Base-by-base conservation (phyloP, 2,113 vertebrate genomes). In the Phrynosoma blainvillii region DNA sequence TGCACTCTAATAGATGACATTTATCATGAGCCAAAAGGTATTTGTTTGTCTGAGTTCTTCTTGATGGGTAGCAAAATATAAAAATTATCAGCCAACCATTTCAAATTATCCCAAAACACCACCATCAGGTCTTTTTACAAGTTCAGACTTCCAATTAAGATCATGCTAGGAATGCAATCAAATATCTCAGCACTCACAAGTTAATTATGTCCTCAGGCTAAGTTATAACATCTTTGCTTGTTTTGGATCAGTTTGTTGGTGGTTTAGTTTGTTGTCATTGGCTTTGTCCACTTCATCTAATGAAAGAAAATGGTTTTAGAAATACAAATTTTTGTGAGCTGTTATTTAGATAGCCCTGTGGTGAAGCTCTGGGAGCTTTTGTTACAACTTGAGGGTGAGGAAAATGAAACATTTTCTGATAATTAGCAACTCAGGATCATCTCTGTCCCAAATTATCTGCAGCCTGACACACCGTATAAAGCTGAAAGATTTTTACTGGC, bases 111-210 rank as follows among this genome's bases (percentile, higher is more conserved):
- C 93, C 84, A 84, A 89, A 89, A 93, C 89, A 92, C 89, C 89
- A 92, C 90, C 89, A 89, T 86, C 20, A 92, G 93, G n/a, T 84
- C 89, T 3, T 93, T 94, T 95, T 95, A 89, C 92, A 95, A 91
- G 94, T 95, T 92, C 94, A 95, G 93, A 90, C 94, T 96, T 96
- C 94, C 94, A 95, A 96, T 96, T 96, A 96, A 90, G 93, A 94
- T 95, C 97, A 95, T 96, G 96, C 95, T 95, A 97, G 93, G 96
- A 96, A 97, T 95, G 93, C 95, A 97, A 97, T 97, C 96, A 96
- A 95, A 93, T 93, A 94, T 94, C 96, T 96, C 96, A 93, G 90
- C 91, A 94, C 93, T 96, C 94, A 95, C 87, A 96, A 97, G 95
- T 96, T 97, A 97, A 97, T 97, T 97, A 96, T 96, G 93, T 96